Conservation (phyloP, 2,888 invertebrate species). For the Diplazon laetatorius region DNA sequence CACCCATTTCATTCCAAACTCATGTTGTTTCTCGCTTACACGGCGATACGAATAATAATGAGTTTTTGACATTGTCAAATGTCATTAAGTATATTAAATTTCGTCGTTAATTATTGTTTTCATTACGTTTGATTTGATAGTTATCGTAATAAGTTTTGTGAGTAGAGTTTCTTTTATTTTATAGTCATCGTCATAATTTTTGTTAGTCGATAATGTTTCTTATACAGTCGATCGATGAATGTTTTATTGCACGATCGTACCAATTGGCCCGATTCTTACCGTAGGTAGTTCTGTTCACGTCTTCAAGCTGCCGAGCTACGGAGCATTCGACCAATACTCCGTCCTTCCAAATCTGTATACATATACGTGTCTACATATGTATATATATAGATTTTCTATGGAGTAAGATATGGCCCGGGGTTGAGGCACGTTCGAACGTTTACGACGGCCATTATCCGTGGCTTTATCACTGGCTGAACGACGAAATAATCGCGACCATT, state of each 20-base stretch:
- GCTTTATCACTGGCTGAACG: constrained; percentile 63
- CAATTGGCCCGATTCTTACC: neutral
- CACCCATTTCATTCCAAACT: neutral
- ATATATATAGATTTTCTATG: neutral
- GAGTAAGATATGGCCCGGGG: constrained; percentile 25
- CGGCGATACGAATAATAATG: neutral
- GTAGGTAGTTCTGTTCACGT: neutral
- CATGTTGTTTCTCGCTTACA: neutral
- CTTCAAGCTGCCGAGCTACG: neutral
- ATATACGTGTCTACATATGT: neutral
- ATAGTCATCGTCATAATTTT: neutral
- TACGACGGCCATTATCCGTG: constrained; percentile 61
- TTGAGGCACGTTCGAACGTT: constrained; percentile 55
- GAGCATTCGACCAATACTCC: constrained; percentile 25
- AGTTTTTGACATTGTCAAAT: neutral
- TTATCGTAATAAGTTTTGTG: no score
- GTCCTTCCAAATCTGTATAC: neutral
- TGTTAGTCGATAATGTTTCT: no score
- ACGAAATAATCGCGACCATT: constrained; percentile 65
- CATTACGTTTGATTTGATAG: neutral
- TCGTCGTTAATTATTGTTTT: no score
- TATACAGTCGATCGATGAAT: neutral
- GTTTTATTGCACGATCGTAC: neutral
- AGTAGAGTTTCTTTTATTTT: neutral
- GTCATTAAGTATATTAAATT: no score